Base-by-base conservation (phyloP, 2,113 vertebrate genomes). In the Cinclus mexicanus region DNA sequence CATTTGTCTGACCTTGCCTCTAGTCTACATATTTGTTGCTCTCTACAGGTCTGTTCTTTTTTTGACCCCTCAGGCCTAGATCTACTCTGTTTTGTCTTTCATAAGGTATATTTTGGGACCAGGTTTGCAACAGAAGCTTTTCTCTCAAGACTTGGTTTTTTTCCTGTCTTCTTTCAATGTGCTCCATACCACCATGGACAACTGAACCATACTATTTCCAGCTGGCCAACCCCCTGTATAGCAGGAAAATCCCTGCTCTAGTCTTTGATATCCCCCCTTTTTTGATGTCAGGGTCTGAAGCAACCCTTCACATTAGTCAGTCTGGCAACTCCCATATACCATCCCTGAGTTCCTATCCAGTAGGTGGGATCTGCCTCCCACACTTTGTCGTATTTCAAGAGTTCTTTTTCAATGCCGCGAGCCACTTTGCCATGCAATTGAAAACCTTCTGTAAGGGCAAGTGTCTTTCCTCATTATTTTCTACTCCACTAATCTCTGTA, bases 401-500 rank as follows among this genome's bases (percentile, higher is more conserved):
- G 17, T 9, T 39, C 64, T 57, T 61, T 84, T 65, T 12, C 56
- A 67, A 22, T 52, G 19, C 28, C 25, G 37, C 3, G 3, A 87
- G 39, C 26, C 61, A 31, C 15, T 92, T 83, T 57, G 31, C 13
- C 22, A 57, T 76, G 26, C 55, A 90, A 37, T 23, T 44, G 33
- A 92, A 90, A 95, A 57, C 21, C 57, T 68, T 68, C 25, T 83
- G 16, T 72, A 49, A 85, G 50, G 42, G 9, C 22, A 86, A 80
- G n/a, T 24, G 35, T 86, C 24, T 79, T 79, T 94, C 28, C 26
- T 94, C 28, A 16, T 69, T 90, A 23, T 80, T 96, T 91, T 60
- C 33, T 41, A 50, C 46, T 80, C 37, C 50, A 65, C 22, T 33
- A 49, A 6, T 61, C 50, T 65, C 42, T 80, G 23, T 74, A 72